Evolutionary conservation across 2,888 invertebrate genomes (phyloP), one percentile per base, ranked within the genome.

Genomic region (Hymenopus coronatus): DNA sequence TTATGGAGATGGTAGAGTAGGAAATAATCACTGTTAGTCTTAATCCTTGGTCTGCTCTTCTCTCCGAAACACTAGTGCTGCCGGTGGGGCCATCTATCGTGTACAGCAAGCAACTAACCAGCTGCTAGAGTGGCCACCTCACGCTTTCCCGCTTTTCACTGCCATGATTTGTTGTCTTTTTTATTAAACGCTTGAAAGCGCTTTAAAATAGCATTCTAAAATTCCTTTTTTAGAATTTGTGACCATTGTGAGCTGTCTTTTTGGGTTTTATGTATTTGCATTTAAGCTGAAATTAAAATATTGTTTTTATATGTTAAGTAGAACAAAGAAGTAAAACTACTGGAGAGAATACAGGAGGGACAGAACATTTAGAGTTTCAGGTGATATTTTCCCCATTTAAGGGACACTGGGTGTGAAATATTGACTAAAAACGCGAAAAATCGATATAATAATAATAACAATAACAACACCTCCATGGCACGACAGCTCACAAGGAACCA

Each of bases 11-110:
- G n/a, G 87, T 15, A 54, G 40, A 54, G 40, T 85, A 46, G 82
- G 33, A 87, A 87, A 87, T 82, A 82, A 87, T 87, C 87, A 82
- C 82, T 70, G 27, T 87, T 33, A 87, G 82, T 87, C 87, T 87
- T 87, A 87, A 87, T 87, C 87, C 87, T 33, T 30, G 87, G 82
- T 82, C 82, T 82, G 54, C 54, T 70, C 54, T 70, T 70, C 54
- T 70, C 54, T 70, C 54, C 54, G 25, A 70, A 15, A 70, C 54
- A 70, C 54, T 70, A 70, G 54, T 70, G 54, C 54, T 20, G 54
- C 54, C 54, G 20, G 54, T 20, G 54, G 54, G 54, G 54, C 54
- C 54, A 70, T 70, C 54, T 70, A 70, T 70, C 54, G 54, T 70
- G 54, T 70, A 70, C 54, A 70, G 54, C 54, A 20, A 70, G 54